Evolutionary conservation across 2,888 invertebrate genomes (phyloP).

Genomic region (Phyto melanocephala): DNA sequence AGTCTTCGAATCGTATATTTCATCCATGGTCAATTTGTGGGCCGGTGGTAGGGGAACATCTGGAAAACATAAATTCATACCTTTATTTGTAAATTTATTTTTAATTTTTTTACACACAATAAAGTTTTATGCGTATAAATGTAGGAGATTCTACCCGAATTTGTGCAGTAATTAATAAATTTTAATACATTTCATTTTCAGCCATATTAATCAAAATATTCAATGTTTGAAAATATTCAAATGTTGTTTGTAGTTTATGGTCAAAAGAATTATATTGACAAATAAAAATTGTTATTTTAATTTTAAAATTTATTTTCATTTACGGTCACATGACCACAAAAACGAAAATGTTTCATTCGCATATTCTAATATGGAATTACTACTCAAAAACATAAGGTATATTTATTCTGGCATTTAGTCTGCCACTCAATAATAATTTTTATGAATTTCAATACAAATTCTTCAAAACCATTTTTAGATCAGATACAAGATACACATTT

Average conservation of each 20-base stretch:
- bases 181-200: constrained; percentile 11
- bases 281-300: background rate
- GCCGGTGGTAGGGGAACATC: constrained; percentile 99
- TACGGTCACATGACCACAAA: constrained; percentile 14
- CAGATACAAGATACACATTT: too few species aligned
- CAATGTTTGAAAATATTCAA: background rate
- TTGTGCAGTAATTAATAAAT: constrained; percentile 36
- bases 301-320: constrained; percentile 5
- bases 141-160: too few species aligned
- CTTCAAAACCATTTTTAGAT: too few species aligned
- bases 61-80: constrained; percentile 56
- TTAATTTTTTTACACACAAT: background rate
- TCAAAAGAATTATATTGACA: background rate
- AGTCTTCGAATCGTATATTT: constrained; percentile 97
- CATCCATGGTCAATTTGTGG: constrained; percentile 95
- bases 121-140: background rate
- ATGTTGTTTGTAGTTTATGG: background rate
- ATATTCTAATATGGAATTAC: background rate
- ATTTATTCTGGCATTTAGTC: too few species aligned
- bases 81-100: background rate
- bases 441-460: too few species aligned
- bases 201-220: constrained; percentile 33
- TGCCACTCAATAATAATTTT: too few species aligned
- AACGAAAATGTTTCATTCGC: background rate
- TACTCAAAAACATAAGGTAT: too few species aligned